phyloP scores from a whole-genome alignment of 2,113 vertebrate species.

The Poeciliopsis prolifica region DNA sequence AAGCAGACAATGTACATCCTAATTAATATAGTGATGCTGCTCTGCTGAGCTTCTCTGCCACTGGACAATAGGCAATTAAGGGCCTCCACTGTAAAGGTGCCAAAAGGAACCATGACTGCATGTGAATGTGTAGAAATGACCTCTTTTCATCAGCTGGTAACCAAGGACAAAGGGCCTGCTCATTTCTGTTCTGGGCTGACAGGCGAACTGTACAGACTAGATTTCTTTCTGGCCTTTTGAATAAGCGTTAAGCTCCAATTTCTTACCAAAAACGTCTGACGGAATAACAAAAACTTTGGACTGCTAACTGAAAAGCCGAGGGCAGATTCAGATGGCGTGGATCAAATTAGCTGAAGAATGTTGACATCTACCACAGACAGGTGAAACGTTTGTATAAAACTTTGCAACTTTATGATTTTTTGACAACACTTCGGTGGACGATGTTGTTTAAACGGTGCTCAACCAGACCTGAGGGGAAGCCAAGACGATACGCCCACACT shows the following conservation, averaged over 20 bases:
- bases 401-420: no score
- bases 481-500: no score
- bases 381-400: no score
- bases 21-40: slow-evolving; percentile 59
- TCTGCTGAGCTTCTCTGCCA: slow-evolving; percentile 52
- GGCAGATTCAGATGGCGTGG: no score
- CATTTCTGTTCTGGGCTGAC: neutral
- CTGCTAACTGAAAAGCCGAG: no score
- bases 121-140: slow-evolving; percentile 30
- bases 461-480: no score
- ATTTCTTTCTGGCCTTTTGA: slow-evolving; percentile 5
- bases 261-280: no score
- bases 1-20: slow-evolving; percentile 38
- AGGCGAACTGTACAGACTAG: slow-evolving; percentile 15
- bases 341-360: no score
- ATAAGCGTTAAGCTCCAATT: neutral
- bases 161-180: slow-evolving; percentile 22
- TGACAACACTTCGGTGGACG: no score
- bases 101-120: slow-evolving; percentile 33
- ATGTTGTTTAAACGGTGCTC: no score
- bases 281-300: no score
- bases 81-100: slow-evolving; percentile 43
- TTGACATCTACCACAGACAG: no score
- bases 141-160: slow-evolving; percentile 32
- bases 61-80: slow-evolving; percentile 58